Evolutionary conservation across 2,113 vertebrate genomes (phyloP).

Genomic region (Cromileptes altivelis): DNA sequence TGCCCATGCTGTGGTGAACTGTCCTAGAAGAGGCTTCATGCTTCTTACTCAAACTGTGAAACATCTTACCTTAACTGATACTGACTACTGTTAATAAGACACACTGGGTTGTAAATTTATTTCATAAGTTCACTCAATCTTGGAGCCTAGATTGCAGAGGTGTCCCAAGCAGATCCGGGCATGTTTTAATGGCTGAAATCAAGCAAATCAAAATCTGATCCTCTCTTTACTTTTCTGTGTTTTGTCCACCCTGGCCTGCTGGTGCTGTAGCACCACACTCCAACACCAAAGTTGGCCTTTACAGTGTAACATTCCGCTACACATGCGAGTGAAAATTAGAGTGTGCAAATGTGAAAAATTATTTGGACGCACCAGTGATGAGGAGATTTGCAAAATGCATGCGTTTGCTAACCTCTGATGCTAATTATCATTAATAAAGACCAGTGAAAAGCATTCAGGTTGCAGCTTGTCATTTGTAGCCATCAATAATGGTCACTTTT

Average conservation of each 20-base stretch:
- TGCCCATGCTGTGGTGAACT: background rate
- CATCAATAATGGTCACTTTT: too few species aligned
- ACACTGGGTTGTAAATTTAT: background rate
- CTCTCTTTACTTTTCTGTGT: background rate
- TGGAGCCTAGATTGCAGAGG: background rate
- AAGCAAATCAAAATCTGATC: background rate
- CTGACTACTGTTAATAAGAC: background rate
- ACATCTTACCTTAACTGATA: background rate
- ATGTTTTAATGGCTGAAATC: background rate
- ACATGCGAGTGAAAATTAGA: background rate
- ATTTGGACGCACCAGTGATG: background rate
- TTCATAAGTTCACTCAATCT: background rate
- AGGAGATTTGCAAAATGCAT: background rate
- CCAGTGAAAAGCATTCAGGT: background rate
- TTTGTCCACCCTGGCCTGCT: background rate
- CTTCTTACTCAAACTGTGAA: background rate
- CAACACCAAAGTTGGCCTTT: background rate
- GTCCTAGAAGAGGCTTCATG: background rate
- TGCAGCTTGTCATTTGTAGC: too few species aligned
- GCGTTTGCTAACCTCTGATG: background rate
- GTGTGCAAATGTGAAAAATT: background rate
- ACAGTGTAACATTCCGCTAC: background rate
- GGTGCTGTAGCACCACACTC: background rate
- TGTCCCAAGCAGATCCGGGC: background rate
- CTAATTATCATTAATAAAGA: background rate